phyloP scores from a whole-genome alignment of 2,888 invertebrate genomes.

The Nemapogon koenigi region DNA sequence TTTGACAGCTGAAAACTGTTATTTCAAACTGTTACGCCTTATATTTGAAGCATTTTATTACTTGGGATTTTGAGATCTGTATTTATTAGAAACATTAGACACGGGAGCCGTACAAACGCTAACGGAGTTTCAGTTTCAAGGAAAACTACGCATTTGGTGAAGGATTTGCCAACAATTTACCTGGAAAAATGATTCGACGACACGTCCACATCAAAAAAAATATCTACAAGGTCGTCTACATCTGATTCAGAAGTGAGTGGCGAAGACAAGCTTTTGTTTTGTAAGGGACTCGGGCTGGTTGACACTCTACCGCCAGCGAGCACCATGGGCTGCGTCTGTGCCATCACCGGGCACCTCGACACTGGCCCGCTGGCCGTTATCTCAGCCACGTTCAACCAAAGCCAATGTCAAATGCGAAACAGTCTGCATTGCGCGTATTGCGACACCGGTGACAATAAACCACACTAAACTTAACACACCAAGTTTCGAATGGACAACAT shows the following conservation, averaged over 20 bases:
- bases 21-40: no score
- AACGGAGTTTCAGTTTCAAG: no score
- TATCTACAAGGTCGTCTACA: constrained; percentile 51
- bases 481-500: background rate
- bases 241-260: constrained; percentile 50
- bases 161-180: no score
- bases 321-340: constrained; percentile 51
- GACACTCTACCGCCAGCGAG: constrained; percentile 47
- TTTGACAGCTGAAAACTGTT: no score
- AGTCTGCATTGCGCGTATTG: constrained; percentile 62
- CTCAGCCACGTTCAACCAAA: constrained; percentile 32
- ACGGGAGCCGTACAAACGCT: no score
- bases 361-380: constrained; percentile 32
- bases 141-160: no score
- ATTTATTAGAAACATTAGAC: no score
- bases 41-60: no score
- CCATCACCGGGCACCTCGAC: constrained; percentile 46
- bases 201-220: constrained; percentile 58
- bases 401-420: constrained; percentile 46
- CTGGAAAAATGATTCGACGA: constrained; percentile 48
- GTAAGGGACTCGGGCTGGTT: constrained; percentile 38
- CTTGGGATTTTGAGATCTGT: no score
- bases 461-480: constrained; percentile 18
- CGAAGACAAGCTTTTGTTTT: constrained; percentile 51
- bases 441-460: constrained; percentile 3